Conservation (phyloP, 2,888 invertebrate genomes). For the Platycnemis pennipes region DNA sequence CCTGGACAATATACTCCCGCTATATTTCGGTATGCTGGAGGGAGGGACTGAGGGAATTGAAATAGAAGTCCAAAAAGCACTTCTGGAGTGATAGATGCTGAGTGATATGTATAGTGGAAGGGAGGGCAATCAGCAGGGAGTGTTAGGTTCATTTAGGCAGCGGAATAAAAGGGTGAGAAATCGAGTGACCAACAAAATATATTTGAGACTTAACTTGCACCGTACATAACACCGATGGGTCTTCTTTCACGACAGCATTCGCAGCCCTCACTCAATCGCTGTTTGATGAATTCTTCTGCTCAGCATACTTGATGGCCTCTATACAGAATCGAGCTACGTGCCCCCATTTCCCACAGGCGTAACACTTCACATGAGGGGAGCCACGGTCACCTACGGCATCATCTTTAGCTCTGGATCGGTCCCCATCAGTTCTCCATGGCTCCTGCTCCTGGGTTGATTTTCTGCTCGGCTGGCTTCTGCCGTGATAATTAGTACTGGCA, state of each 20-base stretch:
- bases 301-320: constrained; percentile 5
- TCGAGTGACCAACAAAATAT: too few species aligned
- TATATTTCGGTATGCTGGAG: too few species aligned
- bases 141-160: too few species aligned
- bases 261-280: neutral
- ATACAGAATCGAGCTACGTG: neutral
- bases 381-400: constrained; percentile 30
- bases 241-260: neutral
- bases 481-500: neutral
- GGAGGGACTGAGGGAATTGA: too few species aligned
- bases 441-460: neutral
- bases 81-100: too few species aligned
- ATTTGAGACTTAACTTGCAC: too few species aligned
- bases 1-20: too few species aligned
- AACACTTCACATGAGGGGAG: neutral
- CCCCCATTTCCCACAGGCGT: neutral
- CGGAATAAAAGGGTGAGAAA: too few species aligned
- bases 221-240: too few species aligned
- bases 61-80: too few species aligned
- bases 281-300: constrained; percentile 22
- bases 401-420: neutral
- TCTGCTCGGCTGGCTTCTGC: neutral
- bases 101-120: too few species aligned
- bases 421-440: neutral
- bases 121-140: too few species aligned